These are phyloP conservation scores for Eumacrocentrus americanus DNA, from an alignment of 2,888 invertebrate species.

Conservation along the genomic window DNA sequence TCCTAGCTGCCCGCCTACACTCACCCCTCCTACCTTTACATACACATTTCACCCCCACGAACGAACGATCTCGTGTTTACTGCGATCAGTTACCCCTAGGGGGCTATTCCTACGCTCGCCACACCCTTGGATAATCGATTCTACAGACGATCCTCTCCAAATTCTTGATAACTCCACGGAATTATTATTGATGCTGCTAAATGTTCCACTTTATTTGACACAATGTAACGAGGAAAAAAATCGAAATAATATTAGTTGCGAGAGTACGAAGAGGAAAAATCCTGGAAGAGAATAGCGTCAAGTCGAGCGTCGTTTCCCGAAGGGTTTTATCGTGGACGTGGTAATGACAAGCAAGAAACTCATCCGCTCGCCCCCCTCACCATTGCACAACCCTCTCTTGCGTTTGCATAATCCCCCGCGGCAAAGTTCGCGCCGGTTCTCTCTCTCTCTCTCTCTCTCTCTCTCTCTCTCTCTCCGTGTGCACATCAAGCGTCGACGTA, in stretches of 20 bases:
- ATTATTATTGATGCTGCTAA: background rate
- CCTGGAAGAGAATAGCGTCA: background rate
- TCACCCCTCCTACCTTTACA: slow-evolving; percentile 6
- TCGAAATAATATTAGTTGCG: background rate
- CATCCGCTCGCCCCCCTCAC: slow-evolving; percentile 29
- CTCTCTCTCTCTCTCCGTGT: background rate
- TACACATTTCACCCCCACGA: slow-evolving; percentile 20
- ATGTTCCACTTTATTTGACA: no score
- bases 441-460: slow-evolving; percentile 23
- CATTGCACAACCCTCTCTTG: slow-evolving; percentile 31
- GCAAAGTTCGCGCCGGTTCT: slow-evolving; percentile 49
- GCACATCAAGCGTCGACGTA: background rate
- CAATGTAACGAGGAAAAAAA: no score
- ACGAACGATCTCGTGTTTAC: slow-evolving; percentile 34
- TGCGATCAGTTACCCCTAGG: slow-evolving; percentile 32
- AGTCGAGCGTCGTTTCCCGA: background rate
- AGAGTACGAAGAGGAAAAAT: background rate
- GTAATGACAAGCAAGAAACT: slow-evolving; percentile 51
- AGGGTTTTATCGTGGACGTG: slow-evolving; percentile 43
- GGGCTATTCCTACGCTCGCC: slow-evolving; percentile 19
- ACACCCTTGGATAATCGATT: slow-evolving; percentile 25
- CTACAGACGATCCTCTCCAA: slow-evolving; percentile 2
- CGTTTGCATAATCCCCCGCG: slow-evolving; percentile 55
- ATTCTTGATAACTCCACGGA: background rate
- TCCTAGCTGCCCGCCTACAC: slow-evolving; percentile 29